phyloP scores from a whole-genome alignment of 2,113 vertebrate genomes.

The Pituophis catenifer region DNA sequence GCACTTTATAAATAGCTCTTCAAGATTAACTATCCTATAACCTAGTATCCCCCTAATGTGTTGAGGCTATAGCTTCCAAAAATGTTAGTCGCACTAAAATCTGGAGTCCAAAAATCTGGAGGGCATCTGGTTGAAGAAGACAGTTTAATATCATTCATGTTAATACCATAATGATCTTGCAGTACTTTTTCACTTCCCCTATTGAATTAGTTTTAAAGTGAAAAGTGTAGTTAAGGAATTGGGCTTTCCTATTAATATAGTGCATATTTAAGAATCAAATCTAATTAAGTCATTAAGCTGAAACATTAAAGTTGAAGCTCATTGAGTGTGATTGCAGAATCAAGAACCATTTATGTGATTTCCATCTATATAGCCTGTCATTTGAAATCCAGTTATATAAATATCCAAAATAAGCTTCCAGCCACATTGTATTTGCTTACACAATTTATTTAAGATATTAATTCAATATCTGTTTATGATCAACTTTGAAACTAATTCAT shows the following conservation, averaged over 20 bases:
- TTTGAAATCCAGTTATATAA: not conserved
- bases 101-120: not conserved
- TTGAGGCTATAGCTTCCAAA: not conserved
- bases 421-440: not conserved
- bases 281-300: not conserved
- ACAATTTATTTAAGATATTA: not conserved
- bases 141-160: not conserved
- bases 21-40: not conserved
- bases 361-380: not conserved
- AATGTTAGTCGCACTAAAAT: not conserved
- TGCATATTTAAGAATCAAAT: not conserved
- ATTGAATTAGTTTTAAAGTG: not conserved
- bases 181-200: not conserved
- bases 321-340: not conserved
- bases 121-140: not conserved
- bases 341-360: not conserved
- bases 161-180: not conserved
- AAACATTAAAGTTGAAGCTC: not conserved
- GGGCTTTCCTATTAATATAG: not conserved
- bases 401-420: not conserved
- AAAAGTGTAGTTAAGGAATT: not conserved
- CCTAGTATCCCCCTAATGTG: not conserved
- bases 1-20: not conserved
- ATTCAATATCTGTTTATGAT: not conserved
- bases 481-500: not conserved